Evolutionary conservation across 2,888 invertebrate genomes (phyloP).

Genomic region (Erebia palarica): DNA sequence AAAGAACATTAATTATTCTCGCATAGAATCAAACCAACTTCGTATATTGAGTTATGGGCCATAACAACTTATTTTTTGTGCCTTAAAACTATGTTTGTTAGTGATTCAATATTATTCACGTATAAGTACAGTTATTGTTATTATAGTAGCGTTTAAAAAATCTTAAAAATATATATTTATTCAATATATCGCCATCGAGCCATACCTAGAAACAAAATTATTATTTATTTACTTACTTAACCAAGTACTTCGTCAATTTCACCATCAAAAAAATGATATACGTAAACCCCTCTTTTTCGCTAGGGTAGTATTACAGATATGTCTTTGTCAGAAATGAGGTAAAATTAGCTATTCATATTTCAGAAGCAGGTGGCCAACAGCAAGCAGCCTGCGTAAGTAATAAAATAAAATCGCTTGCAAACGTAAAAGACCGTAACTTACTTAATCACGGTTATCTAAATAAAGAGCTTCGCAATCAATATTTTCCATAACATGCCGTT

Average conservation of each 20-base stretch:
- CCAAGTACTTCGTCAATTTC: too few relatives aligned
- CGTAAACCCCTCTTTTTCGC: too few relatives aligned
- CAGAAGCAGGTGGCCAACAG: background rate
- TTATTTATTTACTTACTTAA: too few relatives aligned
- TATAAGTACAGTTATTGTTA: too few relatives aligned
- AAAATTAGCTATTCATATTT: background rate
- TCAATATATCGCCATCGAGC: too few relatives aligned
- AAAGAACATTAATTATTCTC: background rate
- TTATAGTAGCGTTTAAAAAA: too few relatives aligned
- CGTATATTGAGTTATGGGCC: background rate
- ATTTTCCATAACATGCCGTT: slow-evolving; percentile 22
- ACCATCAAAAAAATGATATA: too few relatives aligned
- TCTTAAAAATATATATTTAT: too few relatives aligned
- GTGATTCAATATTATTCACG: background rate
- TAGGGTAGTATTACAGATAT: background rate
- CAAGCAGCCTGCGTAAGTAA: background rate
- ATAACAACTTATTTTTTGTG: background rate
- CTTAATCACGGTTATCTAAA: slow-evolving; percentile 18
- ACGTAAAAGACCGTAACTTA: slow-evolving; percentile 19
- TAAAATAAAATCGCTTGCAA: background rate
- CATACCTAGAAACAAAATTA: too few relatives aligned
- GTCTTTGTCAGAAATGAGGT: too few relatives aligned
- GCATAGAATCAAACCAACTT: background rate
- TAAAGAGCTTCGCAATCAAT: slow-evolving; percentile 19
- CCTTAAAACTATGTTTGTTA: background rate